These are phyloP conservation scores for Sycophila sp. DNA, from an alignment of 1,140 invertebrate species.

Conservation along the genomic window DNA sequence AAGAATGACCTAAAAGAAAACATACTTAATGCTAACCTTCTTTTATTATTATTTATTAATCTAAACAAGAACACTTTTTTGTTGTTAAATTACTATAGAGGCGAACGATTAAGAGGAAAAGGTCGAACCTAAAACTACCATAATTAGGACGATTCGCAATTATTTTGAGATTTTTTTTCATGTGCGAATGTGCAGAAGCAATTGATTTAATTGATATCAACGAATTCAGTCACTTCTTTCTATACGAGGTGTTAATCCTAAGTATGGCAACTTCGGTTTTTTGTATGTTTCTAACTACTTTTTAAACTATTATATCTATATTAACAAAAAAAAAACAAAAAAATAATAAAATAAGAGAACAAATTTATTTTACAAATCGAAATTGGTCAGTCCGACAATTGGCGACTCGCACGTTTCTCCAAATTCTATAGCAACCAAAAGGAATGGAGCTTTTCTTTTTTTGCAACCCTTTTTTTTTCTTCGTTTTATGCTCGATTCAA, in stretches of 20 bases:
- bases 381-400: constrained; percentile 9
- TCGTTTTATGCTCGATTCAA: constrained; percentile 42
- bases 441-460: neutral
- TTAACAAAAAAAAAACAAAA: constrained; percentile 18
- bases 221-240: constrained; percentile 17
- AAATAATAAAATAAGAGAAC: constrained; percentile 1
- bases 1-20: neutral
- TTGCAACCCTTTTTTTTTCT: constrained; percentile 13
- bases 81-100: too few relatives aligned
- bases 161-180: neutral
- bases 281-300: too few relatives aligned
- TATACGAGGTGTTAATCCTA: constrained; percentile 19
- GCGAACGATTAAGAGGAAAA: too few relatives aligned
- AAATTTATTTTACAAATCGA: constrained; percentile 32
- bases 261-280: constrained; percentile 27
- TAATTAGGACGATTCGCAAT: constrained; percentile 20
- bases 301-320: constrained; percentile 16
- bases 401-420: neutral
- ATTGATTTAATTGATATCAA: constrained; percentile 6
- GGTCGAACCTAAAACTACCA: neutral
- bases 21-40: too few relatives aligned
- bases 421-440: constrained; percentile 18
- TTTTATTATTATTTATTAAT: neutral
- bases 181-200: constrained; percentile 11
- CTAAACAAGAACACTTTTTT: neutral